Percentiles rank a stretch among this genome's conserved stretches.
Conservation (phyloP, 2,888 invertebrate species). For the Drosophila cyrtoloma region DNA sequence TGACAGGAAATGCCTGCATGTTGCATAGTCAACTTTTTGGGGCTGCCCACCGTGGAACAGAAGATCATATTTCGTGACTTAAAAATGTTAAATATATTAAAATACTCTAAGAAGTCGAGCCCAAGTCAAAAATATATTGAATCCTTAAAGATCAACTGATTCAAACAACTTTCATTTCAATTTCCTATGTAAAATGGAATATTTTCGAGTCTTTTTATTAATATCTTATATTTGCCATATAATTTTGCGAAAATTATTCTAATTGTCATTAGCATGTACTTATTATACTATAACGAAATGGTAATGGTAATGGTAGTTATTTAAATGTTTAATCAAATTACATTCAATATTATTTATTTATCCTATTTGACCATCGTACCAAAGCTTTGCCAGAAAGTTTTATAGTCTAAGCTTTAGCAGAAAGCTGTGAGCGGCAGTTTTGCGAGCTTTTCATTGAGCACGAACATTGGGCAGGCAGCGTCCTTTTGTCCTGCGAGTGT, state of each 20-base stretch:
- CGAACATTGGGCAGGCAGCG: constrained; percentile 60
- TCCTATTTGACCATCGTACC: constrained; percentile 10
- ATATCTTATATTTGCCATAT: background rate
- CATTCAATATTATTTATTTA: background rate
- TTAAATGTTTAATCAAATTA: background rate
- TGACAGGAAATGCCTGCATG: constrained; percentile 49
- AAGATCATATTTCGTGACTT: background rate
- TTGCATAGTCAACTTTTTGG: constrained; percentile 29
- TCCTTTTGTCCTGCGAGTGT: constrained; percentile 16
- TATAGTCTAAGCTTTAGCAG: constrained; percentile 36
- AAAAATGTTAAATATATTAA: background rate
- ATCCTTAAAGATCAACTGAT: background rate
- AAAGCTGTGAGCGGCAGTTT: constrained; percentile 42
- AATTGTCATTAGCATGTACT: background rate
- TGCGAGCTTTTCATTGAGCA: constrained; percentile 74
- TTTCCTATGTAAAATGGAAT: background rate
- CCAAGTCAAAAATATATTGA: background rate
- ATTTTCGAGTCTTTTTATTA: background rate
- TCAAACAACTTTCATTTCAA: background rate
- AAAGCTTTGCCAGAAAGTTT: constrained; percentile 47
- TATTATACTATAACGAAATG: background rate
- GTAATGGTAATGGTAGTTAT: background rate
- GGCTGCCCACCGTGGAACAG: constrained; percentile 17
- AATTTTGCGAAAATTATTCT: background rate
- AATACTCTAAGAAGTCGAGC: background rate